These are phyloP conservation scores for Ceratina japonica DNA, from an alignment of 1,140 invertebrate species.

Conservation along the genomic window DNA sequence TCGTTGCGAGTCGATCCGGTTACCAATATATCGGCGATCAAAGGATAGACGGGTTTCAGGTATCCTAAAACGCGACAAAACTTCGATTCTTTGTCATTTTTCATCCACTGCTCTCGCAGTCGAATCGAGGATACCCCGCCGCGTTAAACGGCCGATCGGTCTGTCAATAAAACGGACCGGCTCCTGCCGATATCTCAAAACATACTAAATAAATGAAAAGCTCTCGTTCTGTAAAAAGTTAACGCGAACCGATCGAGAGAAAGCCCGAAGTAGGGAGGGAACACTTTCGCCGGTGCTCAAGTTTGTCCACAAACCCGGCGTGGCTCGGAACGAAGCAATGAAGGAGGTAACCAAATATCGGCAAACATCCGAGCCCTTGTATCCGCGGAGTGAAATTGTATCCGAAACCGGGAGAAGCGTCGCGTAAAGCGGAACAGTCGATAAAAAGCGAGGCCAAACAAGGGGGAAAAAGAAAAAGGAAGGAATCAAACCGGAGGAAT, in stretches of 20 bases:
- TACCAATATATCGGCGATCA: conserved; percentile 34
- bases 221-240: too few species aligned
- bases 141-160: too few species aligned
- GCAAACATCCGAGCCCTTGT: not conserved
- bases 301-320: not conserved
- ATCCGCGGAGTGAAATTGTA: not conserved
- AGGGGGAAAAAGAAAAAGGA: not conserved
- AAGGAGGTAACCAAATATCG: not conserved
- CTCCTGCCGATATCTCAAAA: too few species aligned
- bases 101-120: not conserved
- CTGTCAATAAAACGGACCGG: too few species aligned
- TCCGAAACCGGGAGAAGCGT: not conserved
- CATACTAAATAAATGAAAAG: too few species aligned
- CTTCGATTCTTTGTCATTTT: conserved; percentile 22
- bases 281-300: not conserved
- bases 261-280: too few species aligned
- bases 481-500: not conserved
- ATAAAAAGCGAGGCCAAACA: not conserved
- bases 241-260: too few species aligned
- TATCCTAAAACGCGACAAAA: not conserved
- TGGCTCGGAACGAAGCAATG: not conserved
- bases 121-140: too few species aligned
- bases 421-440: not conserved
- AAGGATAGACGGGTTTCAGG: conserved; percentile 7
- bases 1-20: conserved; percentile 30